phyloP scores from a whole-genome alignment of 2,888 invertebrate species.

The Tuta absoluta region DNA sequence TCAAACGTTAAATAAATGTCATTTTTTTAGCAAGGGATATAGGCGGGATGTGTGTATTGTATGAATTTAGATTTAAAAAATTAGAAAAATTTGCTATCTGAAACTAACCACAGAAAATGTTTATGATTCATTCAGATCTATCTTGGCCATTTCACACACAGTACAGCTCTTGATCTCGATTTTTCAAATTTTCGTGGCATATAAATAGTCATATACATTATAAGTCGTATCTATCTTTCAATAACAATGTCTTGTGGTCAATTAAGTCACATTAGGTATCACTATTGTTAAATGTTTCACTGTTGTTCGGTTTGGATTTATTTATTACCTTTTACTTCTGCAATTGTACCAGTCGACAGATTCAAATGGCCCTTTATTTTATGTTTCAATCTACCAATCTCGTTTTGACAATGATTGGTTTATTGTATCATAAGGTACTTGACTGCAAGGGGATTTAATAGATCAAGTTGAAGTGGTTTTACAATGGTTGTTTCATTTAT shows the following conservation, averaged over 20 bases:
- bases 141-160: too few relatives aligned
- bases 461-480: neutral
- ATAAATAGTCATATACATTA: too few relatives aligned
- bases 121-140: too few relatives aligned
- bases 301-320: constrained; percentile 53
- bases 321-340: constrained; percentile 49
- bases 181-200: too few relatives aligned
- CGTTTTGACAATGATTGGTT: constrained; percentile 9
- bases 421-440: constrained; percentile 13
- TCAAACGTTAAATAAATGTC: too few relatives aligned
- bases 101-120: too few relatives aligned
- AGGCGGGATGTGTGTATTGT: too few relatives aligned
- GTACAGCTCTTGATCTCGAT: too few relatives aligned
- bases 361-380: constrained; percentile 16
- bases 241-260: constrained; percentile 30
- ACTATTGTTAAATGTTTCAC: constrained; percentile 56
- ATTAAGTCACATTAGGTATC: constrained; percentile 56
- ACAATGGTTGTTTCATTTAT: neutral
- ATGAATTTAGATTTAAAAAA: too few relatives aligned
- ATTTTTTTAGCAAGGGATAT: too few relatives aligned
- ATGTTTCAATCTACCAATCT: constrained; percentile 8
- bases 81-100: too few relatives aligned
- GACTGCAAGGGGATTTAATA: neutral
- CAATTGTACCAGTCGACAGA: constrained; percentile 25
- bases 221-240: too few relatives aligned